Evolutionary conservation across 1,140 invertebrate genomes (phyloP).

Genomic region (Rhynchophorus ferrugineus): DNA sequence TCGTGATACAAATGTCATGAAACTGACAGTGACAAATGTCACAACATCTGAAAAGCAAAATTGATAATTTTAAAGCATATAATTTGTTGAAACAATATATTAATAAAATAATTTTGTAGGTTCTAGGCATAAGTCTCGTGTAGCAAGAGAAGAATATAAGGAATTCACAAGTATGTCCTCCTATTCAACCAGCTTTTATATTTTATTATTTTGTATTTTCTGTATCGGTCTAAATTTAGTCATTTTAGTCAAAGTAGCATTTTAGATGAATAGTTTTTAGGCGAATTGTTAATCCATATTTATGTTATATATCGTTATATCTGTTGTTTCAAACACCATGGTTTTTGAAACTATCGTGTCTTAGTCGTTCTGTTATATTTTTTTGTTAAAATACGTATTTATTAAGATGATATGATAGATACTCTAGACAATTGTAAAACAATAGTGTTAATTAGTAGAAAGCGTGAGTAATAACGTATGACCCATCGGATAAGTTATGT

Average conservation of each 20-base stretch:
- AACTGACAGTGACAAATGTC: too few relatives aligned
- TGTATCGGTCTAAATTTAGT: slow-evolving; percentile 37
- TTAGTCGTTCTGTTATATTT: too few relatives aligned
- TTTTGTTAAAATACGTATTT: too few relatives aligned
- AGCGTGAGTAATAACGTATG: too few relatives aligned
- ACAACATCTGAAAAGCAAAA: too few relatives aligned
- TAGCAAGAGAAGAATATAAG: slow-evolving; percentile 33
- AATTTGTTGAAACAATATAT: too few relatives aligned
- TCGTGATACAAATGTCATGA: too few relatives aligned
- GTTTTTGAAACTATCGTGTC: neutral
- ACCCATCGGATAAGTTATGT: too few relatives aligned
- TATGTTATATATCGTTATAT: neutral
- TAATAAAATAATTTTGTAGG: slow-evolving; percentile 22
- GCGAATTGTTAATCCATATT: neutral
- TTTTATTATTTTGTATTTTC: slow-evolving; percentile 34
- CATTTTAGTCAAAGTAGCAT: slow-evolving; percentile 32
- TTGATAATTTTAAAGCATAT: too few relatives aligned
- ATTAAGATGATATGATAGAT: too few relatives aligned
- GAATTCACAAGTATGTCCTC: slow-evolving; percentile 23
- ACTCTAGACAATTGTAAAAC: too few relatives aligned
- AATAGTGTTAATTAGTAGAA: too few relatives aligned
- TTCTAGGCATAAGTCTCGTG: slow-evolving; percentile 31
- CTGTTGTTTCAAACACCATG: neutral
- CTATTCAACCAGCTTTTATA: slow-evolving; percentile 31
- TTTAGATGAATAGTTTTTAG: neutral